Evolutionary conservation across 2,888 invertebrate genomes (phyloP), one percentile per base, ranked within the genome.

Genomic region (Lumbricus terrestris): DNA sequence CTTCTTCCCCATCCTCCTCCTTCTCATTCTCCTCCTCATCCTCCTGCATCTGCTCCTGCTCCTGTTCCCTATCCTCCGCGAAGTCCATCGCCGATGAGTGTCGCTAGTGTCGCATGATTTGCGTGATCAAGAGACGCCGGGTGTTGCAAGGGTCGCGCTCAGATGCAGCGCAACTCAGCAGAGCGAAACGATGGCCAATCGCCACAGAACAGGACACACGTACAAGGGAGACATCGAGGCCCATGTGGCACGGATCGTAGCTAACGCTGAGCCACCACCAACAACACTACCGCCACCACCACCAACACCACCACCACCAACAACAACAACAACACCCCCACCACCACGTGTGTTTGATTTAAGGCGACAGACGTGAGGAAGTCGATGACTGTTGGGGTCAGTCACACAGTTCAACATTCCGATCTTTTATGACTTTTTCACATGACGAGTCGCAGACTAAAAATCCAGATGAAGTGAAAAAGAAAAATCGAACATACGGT

Each of bases 101-200:
- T n/a, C n/a, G 69, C n/a, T 69, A n/a, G 69, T 69, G 69, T 69
- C 69, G n/a, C 69, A 69, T 69, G 69, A 69, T 69, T 69, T 69
- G 69, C 69, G 69, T n/a, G 69, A n/a, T 11, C 1, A n/a, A 8
- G n/a, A 29, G 69, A n/a, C 69, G n/a, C 5, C 2, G 69, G 69
- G 29, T n/a, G 8, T 11, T n/a, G 6, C 69, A n/a, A 29, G 69
- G 47, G 69, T 69, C 69, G 11, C 69, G 69, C 69, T 16, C 69
- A 69, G 29, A 69, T 69, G 29, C 69, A 69, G 2, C 69, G n/a
- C 29, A 2, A 69, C n/a, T 69, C 69, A 69, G n/a, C 8, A n/a
- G 69, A 29, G 69, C 69, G 69, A n/a, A 69, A 69, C 69, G n/a
- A 11, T 69, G 8, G 69, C n/a, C 69, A 69, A 29, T 69, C 69